These are phyloP conservation scores for Eublepharis macularius DNA, from an alignment of 2,113 vertebrate genomes.

Conservation along the genomic window DNA sequence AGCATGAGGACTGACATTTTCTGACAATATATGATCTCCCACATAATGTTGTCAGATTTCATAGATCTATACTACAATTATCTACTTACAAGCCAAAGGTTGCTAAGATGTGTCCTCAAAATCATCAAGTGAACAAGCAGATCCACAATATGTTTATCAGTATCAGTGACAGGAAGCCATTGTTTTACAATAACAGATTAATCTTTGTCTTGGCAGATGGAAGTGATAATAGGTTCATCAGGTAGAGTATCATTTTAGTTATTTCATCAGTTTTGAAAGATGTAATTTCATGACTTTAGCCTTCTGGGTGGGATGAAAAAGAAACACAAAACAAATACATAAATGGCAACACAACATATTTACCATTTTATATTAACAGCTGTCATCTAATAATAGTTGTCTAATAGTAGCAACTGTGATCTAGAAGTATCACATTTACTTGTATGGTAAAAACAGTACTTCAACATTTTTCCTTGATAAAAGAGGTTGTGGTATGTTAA, in stretches of 20 bases:
- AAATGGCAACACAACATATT: too few species aligned
- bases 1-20: neutral
- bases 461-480: too few species aligned
- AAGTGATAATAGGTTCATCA: slow-evolving; percentile 7
- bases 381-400: too few species aligned
- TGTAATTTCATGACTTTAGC: neutral
- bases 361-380: too few species aligned
- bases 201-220: neutral
- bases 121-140: neutral
- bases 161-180: neutral
- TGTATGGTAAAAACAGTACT: too few species aligned
- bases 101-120: neutral
- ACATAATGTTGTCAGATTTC: neutral
- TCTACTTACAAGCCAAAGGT: neutral
- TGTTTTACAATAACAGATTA: neutral
- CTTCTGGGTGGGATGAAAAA: too few species aligned
- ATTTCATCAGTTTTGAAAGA: neutral
- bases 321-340: too few species aligned
- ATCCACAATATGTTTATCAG: neutral
- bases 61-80: too few species aligned
- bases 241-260: neutral
- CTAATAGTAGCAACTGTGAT: too few species aligned
- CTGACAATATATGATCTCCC: neutral
- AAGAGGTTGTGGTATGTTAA: too few species aligned
- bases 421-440: too few species aligned